Evolutionary conservation across 2,797 vertebrate species (phyloP).

Genomic region (Sebastes aleutianus): DNA sequence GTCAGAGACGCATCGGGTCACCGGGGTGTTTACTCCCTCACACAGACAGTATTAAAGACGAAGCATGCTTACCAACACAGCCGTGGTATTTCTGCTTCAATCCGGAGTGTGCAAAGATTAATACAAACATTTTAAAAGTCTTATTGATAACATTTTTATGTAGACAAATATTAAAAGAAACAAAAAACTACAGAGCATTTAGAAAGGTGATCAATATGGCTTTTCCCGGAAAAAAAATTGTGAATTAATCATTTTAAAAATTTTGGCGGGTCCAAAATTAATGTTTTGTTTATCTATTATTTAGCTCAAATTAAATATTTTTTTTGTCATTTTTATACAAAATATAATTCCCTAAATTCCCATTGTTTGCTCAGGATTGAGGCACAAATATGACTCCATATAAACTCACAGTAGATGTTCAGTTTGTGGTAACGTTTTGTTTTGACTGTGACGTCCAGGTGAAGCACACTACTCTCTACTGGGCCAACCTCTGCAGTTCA

Average conservation of each 20-base stretch:
- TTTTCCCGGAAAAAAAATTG: too few species aligned
- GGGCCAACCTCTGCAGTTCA: slow-evolving; percentile 95
- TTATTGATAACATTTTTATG: too few species aligned
- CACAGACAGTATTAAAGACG: background rate
- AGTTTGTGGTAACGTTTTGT: background rate
- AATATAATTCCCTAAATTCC: background rate
- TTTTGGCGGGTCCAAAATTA: too few species aligned
- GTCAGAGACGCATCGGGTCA: slow-evolving; percentile 69
- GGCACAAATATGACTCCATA: background rate
- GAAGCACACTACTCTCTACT: slow-evolving; percentile 93
- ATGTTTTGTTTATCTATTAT: too few species aligned
- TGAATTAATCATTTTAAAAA: too few species aligned
- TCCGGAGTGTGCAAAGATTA: background rate
- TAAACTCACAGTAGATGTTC: background rate
- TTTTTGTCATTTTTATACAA: rapidly evolving
- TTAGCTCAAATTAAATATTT: background rate
- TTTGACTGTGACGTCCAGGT: slow-evolving; percentile 77
- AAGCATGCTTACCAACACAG: background rate
- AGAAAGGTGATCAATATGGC: too few species aligned
- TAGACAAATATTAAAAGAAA: too few species aligned
- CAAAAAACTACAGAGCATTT: too few species aligned
- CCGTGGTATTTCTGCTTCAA: background rate
- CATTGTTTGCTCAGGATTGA: background rate
- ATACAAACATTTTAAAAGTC: background rate
- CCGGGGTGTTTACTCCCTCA: background rate